Evolutionary conservation across 2,888 invertebrate genomes (phyloP).

Genomic region (Leptopterna dolabrata): DNA sequence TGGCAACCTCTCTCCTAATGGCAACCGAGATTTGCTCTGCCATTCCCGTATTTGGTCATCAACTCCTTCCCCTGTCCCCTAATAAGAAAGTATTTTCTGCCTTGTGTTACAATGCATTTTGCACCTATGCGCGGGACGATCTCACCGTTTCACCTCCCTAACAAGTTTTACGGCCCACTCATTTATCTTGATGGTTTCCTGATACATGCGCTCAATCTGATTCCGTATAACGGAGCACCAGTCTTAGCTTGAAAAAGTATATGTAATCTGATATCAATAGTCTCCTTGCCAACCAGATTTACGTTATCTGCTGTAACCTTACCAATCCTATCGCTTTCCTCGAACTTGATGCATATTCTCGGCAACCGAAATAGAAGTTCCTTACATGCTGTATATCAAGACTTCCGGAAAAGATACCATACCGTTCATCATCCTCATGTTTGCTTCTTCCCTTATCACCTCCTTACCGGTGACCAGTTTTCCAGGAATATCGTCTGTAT

Average conservation of each 20-base stretch:
- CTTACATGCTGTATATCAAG: not conserved
- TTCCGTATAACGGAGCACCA: too few relatives aligned
- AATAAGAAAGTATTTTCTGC: slow-evolving; percentile 16
- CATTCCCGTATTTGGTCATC: slow-evolving; percentile 42
- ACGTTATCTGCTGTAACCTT: too few relatives aligned
- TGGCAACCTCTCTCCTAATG: slow-evolving; percentile 31
- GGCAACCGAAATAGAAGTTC: not conserved
- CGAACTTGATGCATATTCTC: not conserved
- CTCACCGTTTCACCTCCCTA: not conserved
- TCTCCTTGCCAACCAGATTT: too few relatives aligned
- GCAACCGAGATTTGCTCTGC: slow-evolving; percentile 38
- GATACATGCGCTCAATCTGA: too few relatives aligned
- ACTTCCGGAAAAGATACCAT: not conserved
- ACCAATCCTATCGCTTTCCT: too few relatives aligned
- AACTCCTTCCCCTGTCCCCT: not conserved
- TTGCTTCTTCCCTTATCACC: slow-evolving; percentile 27
- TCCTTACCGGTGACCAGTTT: not conserved
- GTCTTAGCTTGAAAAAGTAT: too few relatives aligned
- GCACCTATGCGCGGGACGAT: not conserved
- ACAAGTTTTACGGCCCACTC: not conserved
- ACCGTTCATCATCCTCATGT: not conserved
- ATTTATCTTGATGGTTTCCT: not conserved
- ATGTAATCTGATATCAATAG: too few relatives aligned
- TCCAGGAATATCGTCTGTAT: slow-evolving; percentile 20
- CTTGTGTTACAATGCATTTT: slow-evolving; percentile 34